Evolutionary conservation across 2,797 vertebrate species (phyloP).

Genomic region (Arrhamphus sclerolepis): DNA sequence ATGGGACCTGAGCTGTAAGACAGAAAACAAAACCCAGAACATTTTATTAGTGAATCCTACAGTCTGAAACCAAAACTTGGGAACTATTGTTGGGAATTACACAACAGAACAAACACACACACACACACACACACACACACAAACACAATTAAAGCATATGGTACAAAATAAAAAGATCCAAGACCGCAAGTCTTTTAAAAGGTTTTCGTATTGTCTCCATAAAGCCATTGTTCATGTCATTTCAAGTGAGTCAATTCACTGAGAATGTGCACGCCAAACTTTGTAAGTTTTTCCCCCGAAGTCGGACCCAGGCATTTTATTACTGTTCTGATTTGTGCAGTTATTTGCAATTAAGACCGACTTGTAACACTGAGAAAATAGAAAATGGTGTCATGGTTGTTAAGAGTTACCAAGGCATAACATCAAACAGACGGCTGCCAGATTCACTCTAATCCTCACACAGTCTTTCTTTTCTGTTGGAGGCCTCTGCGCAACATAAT

Average conservation of each 20-base stretch:
- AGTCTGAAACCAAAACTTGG: background rate
- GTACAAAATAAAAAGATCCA: constrained; percentile 4
- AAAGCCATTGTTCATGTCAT: constrained; percentile 3
- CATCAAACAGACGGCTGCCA: constrained; percentile 13
- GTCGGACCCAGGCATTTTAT: constrained; percentile 34
- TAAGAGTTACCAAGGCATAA: constrained; percentile 8
- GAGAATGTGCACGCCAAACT: background rate
- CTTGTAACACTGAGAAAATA: constrained; percentile 34
- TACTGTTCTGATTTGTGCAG: constrained; percentile 18
- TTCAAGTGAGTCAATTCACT: constrained; percentile 24
- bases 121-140: background rate
- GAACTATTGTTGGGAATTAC: background rate
- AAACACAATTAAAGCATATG: background rate
- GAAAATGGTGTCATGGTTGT: constrained; percentile 28
- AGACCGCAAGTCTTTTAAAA: constrained; percentile 10
- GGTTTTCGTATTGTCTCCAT: background rate
- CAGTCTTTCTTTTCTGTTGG: constrained; percentile 1
- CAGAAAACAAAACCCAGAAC: constrained; percentile 18
- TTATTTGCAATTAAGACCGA: constrained; percentile 15
- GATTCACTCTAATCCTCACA: background rate
- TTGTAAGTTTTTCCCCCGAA: constrained; percentile 12
- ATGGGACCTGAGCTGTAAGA: constrained; percentile 79
- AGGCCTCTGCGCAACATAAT: constrained; percentile 1
- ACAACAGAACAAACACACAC: background rate
- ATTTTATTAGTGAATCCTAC: background rate